Evolutionary conservation across 2,888 invertebrate genomes (phyloP).

Genomic region (Parnassius apollo): DNA sequence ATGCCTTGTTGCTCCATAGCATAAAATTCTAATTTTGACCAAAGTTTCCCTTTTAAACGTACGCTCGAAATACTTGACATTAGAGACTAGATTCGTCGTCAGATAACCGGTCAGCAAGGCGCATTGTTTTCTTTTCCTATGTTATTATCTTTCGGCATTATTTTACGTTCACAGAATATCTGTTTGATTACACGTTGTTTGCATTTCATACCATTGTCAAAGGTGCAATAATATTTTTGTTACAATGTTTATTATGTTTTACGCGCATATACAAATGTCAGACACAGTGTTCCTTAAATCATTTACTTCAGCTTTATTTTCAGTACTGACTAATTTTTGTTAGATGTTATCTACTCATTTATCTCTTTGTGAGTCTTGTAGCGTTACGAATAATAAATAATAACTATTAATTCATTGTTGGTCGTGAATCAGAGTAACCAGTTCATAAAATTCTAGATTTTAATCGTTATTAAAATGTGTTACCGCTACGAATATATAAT

Average conservation of each 20-base stretch:
- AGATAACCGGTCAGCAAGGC: constrained; percentile 58
- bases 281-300: too few species aligned
- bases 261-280: too few species aligned
- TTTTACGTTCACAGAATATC: constrained; percentile 33
- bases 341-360: too few species aligned
- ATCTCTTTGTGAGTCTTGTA: too few species aligned
- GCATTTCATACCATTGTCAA: constrained; percentile 25
- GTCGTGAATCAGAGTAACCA: too few species aligned
- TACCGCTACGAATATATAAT: too few species aligned
- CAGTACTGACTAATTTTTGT: too few species aligned
- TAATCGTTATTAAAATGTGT: too few species aligned
- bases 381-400: too few species aligned
- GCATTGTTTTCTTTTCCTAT: constrained; percentile 66
- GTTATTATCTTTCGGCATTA: constrained; percentile 44
- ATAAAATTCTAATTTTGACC: constrained; percentile 63
- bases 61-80: constrained; percentile 68
- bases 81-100: constrained; percentile 62
- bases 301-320: too few species aligned
- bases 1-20: constrained; percentile 38
- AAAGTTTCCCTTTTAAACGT: constrained; percentile 68
- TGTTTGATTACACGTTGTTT: constrained; percentile 44
- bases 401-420: too few species aligned
- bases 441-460: too few species aligned
- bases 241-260: background rate
- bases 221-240: constrained; percentile 2